Conservation (phyloP, 2,113 vertebrate species). For the Melanostigma gelatinosum region DNA sequence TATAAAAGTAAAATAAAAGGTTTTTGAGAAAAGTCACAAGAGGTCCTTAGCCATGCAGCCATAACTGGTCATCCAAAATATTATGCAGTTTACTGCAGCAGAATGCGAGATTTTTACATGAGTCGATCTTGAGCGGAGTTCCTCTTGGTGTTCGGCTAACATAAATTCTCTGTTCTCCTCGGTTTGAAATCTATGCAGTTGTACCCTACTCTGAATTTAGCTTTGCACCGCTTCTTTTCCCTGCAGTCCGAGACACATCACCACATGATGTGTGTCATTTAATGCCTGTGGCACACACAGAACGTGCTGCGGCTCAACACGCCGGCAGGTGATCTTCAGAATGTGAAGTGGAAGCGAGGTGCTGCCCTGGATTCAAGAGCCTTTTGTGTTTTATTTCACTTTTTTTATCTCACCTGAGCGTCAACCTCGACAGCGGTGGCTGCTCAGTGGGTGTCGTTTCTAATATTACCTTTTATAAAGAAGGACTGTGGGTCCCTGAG, state of each 20-base stretch:
- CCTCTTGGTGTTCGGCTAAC: neutral
- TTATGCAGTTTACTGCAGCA: no score
- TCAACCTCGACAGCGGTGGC: neutral
- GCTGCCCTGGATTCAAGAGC: conserved; percentile 9
- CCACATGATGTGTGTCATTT: conserved; percentile 5
- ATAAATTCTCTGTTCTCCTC: neutral
- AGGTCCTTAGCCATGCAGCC: no score
- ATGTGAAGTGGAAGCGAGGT: conserved; percentile 5
- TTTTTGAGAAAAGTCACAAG: no score
- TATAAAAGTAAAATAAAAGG: no score
- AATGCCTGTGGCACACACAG: conserved; percentile 3
- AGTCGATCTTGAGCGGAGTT: no score
- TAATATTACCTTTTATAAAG: conserved; percentile 11
- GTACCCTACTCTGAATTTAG: neutral
- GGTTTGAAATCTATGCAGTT: neutral
- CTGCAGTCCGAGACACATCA: neutral
- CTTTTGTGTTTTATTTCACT: conserved; percentile 11
- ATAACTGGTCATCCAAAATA: no score
- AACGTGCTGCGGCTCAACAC: neutral
- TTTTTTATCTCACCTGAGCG: conserved; percentile 2
- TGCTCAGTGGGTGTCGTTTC: neutral
- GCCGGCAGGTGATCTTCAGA: neutral
- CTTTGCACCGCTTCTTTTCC: neutral
- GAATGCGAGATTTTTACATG: no score
- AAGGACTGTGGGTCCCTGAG: neutral